Evolutionary conservation across 2,113 vertebrate species (phyloP), one percentile per base, ranked within the genome.

Genomic region (Neotoma lepida): DNA sequence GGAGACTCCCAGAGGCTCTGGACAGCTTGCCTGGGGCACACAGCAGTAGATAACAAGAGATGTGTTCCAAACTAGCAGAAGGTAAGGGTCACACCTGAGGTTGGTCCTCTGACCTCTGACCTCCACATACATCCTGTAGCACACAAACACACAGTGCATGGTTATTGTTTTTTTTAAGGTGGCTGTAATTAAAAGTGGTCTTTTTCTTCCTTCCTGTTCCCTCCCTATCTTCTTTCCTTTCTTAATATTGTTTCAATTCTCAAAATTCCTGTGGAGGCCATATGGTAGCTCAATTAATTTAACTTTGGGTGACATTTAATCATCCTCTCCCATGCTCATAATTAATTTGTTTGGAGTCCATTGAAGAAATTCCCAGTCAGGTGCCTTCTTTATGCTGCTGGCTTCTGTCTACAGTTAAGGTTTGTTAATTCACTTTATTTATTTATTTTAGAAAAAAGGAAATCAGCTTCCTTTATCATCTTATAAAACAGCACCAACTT

Each of bases 251-350:
- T 93, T 96, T 96, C 70, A 87, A 2, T 86, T 96, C 88, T 87
- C 74, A 94, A 77, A 92, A 64, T 84, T 95, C 96, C 92, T 94
- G 90, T 94, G 90, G 95, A 96, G 95, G 14, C 90, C 95, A 94
- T 97, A 89, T 97, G 95, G 92, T 89, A 92, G 93, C 73, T 97
- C 78, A 90, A 90, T 88, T 96, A 93, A 96, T 90, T 97, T 94
- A 94, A 95, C 90, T 86, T 95, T 93, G 74, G 56, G 68, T 93
- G 46, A 51, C 70, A 64, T 88, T 94, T 88, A 92, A 81, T 97
- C 15, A 4, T 94, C 28, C 86, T 97, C 46, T 73, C 22, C 90
- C 30, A 12, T 58, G 85, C n/a, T 96, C 66, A 77, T 97, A 95
- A 96, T 96, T 97, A 96, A 96, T 95, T 95, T 94, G 15, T 94